Conservation (phyloP, 2,113 vertebrate species). For the Poeciliopsis retropinna region DNA sequence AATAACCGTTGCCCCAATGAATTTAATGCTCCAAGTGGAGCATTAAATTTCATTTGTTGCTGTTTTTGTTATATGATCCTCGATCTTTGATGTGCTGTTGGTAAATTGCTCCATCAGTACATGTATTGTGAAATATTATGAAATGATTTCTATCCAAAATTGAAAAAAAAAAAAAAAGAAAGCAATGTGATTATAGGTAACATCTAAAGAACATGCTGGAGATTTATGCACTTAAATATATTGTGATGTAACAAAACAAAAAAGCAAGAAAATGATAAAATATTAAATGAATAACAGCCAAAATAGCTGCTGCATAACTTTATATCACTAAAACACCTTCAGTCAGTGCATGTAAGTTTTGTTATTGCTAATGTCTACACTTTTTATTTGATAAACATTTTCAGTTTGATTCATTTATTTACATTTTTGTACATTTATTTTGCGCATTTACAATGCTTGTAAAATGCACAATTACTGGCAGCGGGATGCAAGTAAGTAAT, state of each 20-base stretch:
- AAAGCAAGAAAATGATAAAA: no score
- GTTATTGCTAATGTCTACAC: neutral
- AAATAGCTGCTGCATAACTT: no score
- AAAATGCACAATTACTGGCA: neutral
- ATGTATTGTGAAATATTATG: neutral
- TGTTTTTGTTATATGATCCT: no score
- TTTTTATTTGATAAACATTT: neutral
- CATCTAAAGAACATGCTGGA: no score
- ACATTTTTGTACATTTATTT: neutral
- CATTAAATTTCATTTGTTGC: no score
- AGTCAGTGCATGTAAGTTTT: no score
- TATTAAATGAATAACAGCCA: no score
- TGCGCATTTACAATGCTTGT: neutral
- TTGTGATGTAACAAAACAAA: neutral
- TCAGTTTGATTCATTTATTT: neutral
- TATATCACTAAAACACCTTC: no score
- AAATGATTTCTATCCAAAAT: neutral
- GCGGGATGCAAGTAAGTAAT: neutral
- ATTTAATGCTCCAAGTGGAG: no score
- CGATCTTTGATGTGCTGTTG: no score
- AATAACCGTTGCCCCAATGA: neutral
- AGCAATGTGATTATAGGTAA: neutral
- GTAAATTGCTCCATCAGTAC: no score
- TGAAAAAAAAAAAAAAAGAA: neutral
- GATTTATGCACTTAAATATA: neutral